Evolutionary conservation across 2,797 vertebrate genomes (phyloP), one percentile per base, ranked within the genome.

Genomic region (Oreortyx pictus): DNA sequence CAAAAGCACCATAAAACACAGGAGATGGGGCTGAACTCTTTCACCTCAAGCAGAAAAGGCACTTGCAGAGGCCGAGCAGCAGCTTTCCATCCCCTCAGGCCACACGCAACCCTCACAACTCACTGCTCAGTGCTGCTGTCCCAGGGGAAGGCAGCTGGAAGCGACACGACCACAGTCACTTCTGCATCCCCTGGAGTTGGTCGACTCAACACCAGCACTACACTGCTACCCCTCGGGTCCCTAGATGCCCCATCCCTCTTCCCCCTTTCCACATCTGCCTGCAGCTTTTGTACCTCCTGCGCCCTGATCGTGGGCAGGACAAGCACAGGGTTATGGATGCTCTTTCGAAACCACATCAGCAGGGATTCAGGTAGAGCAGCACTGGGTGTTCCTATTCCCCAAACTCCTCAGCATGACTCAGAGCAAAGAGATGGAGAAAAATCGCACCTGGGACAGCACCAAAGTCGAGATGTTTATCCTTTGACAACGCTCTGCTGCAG

Each of bases 311-410:
- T 23, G 31, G 44, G 61, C 35, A 75, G 24, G 44, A 37, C 5
- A 61, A 65, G 43, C 43, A 49, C 0, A 0, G 47, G 47, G 15
- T 44, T 35, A 41, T 0, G 1, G 15, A 9, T 2, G 54, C 81
- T 46, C 20, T 18, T 64, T 84, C 49, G 75, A 86, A 91, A 52
- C 10, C 24, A 16, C 4, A 4, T n/a, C n/a, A 33, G 44, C 52
- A 54, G 18, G 37, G 14, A 29, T 31, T 14, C 27, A 31, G 25
- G 7, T 22, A 64, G 66, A 82, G 52, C 71, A 82, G 31, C 25
- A 76, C 10, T 1, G n/a, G 10, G 4, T 37, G 8, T 31, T 90
- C 78, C 70, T 52, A 44, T 18, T 71, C 6, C 5, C 2, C 7
- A 70, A 54, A 54, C 52, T 54, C 52, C 52, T 54, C 52, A 52